Percentiles rank a stretch among this genome's conserved stretches.
These are phyloP conservation scores for Cinclus cinclus DNA, from an alignment of 2,113 vertebrate species.

Conservation along the genomic window DNA sequence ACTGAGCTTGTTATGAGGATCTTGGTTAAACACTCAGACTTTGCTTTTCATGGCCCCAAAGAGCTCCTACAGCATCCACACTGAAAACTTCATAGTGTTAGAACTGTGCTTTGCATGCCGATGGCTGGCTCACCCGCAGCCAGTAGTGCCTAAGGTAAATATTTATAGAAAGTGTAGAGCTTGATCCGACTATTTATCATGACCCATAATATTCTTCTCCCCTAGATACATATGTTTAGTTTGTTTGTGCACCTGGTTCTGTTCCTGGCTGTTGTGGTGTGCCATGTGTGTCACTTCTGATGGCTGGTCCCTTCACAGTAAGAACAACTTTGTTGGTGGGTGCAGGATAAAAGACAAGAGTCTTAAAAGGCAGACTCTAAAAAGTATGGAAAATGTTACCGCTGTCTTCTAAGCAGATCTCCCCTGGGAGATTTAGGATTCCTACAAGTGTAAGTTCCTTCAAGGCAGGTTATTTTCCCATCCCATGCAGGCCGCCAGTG, in stretches of 20 bases:
- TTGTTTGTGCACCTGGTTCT: background rate
- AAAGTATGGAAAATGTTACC: background rate
- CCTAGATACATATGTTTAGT: background rate
- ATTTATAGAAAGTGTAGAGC: background rate
- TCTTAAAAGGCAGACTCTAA: background rate
- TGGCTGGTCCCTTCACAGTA: background rate
- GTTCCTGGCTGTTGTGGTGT: background rate
- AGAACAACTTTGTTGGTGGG: background rate
- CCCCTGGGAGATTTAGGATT: background rate
- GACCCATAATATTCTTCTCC: background rate
- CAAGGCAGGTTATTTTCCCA: background rate
- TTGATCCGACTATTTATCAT: background rate
- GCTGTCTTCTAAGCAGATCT: background rate
- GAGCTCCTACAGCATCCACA: background rate
- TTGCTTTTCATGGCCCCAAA: background rate
- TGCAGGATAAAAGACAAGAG: background rate
- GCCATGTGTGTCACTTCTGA: rapidly evolving
- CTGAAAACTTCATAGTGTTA: background rate
- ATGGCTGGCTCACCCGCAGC: background rate
- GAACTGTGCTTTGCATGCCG: background rate
- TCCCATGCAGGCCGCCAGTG: background rate
- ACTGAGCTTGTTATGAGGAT: background rate
- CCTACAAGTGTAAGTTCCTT: background rate
- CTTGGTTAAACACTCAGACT: background rate
- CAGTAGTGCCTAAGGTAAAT: background rate